Percentiles rank a stretch among this genome's conserved stretches.
Conservation (phyloP, 2,888 invertebrate genomes). For the Limnephilus marmoratus region DNA sequence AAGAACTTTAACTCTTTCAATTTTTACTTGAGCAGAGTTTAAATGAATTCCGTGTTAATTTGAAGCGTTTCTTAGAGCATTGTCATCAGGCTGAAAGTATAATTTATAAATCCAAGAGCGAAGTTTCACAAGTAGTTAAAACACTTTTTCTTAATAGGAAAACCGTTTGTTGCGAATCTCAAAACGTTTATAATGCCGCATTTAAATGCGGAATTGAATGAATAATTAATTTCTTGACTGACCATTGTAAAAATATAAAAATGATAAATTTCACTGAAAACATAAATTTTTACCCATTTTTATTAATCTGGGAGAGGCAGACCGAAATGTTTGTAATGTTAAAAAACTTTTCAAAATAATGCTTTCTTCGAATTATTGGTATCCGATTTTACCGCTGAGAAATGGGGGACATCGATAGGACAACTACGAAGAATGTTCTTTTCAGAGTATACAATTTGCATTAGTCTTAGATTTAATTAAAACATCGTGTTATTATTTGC, state of each 20-base stretch:
- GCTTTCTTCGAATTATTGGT: background rate
- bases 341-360: background rate
- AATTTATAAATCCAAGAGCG: background rate
- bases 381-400: background rate
- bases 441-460: too few species aligned
- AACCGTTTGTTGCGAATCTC: background rate
- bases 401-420: too few species aligned
- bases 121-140: slow-evolving; percentile 23
- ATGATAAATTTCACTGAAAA: background rate
- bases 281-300: background rate
- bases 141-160: slow-evolving; percentile 16
- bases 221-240: background rate
- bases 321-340: background rate
- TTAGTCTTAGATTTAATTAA: too few species aligned
- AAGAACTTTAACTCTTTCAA: slow-evolving; percentile 54
- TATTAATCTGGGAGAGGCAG: background rate
- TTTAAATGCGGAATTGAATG: background rate
- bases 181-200: background rate
- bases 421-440: too few species aligned
- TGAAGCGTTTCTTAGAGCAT: slow-evolving; percentile 43
- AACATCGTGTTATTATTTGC: too few species aligned
- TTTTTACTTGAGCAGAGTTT: slow-evolving; percentile 54
- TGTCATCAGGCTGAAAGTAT: slow-evolving; percentile 31
- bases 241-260: background rate
- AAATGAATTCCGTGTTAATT: slow-evolving; percentile 61